phyloP scores from a whole-genome alignment of 2,888 invertebrate genomes.

The Agonopterix heracliana region DNA sequence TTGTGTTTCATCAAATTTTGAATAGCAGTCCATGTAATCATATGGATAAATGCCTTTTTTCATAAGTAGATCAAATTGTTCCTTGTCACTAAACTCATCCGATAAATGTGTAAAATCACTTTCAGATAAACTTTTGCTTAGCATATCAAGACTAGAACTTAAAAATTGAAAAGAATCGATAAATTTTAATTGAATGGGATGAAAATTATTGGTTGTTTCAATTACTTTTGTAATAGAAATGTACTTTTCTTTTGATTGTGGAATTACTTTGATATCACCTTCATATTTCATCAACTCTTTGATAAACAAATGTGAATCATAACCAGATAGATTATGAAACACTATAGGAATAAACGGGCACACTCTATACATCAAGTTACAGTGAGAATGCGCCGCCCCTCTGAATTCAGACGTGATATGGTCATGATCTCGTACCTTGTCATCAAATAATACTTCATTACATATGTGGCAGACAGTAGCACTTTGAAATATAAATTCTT shows the following conservation, averaged over 20 bases:
- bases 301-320: constrained; percentile 22
- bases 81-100: too few species aligned
- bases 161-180: constrained; percentile 6
- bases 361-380: constrained; percentile 2
- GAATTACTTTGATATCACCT: constrained; percentile 18
- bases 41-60: constrained; percentile 7
- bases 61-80: constrained; percentile 3
- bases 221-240: constrained; percentile 27
- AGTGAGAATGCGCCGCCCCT: constrained; percentile 1
- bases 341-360: constrained; percentile 1
- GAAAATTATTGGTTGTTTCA: background rate
- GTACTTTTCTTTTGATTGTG: constrained; percentile 28
- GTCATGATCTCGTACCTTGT: constrained; percentile 3
- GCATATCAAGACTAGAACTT: constrained; percentile 1
- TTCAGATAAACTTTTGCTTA: background rate
- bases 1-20: constrained; percentile 7
- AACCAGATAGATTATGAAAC: constrained; percentile 7
- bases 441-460: background rate
- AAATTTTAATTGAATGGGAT: constrained; percentile 6
- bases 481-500: too few species aligned
- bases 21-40: constrained; percentile 14
- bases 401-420: constrained; percentile 2
- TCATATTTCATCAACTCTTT: constrained; percentile 20
- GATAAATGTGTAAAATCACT: constrained; percentile 9
- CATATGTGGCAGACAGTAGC: background rate